Base-by-base conservation (phyloP, 2,888 invertebrate genomes). In the Dicranocentrus wangi region DNA sequence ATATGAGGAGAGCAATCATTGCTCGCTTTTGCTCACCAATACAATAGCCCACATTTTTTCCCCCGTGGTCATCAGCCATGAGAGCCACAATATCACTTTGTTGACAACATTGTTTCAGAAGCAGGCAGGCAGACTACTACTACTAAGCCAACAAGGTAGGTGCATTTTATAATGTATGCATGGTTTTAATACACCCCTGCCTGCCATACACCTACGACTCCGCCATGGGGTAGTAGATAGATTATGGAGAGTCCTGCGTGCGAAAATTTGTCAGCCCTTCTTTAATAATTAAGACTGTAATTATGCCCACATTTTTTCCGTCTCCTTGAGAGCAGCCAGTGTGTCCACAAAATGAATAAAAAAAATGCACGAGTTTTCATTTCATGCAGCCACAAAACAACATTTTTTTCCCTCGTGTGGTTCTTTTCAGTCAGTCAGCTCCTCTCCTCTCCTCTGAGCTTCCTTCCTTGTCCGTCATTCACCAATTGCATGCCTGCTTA, bases 201-300 rank as follows among this genome's bases (percentile, higher is more conserved):
- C 10, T 10, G 10, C 10, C 10, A 32, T 10, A 32, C 32, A 32
- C 10, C 5, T 32, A 32, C 10, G 43, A 47, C 43, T 21, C 3
- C 27, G 17, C 7, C 39, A 39, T 8, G 13, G 39, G 19, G 23
- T 21, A 55, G 28, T 27, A 17, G 51, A 55, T 51, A 28, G 42
- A 27, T 25, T 27, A 7, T 76, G 23, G 66, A 27, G 51, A 66
- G 55, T 79, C n/a, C n/a, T n/a, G 79, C 79, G 79, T 79, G 79
- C 66, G 47, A 79, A 72, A 79, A 79, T 72, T 79, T 66, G 72
- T 73, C 61, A 69, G 61, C 23, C 43, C 42, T 61, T 27, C 47
- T 61, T 60, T 8, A 60, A 61, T 43, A 60, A 71, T 71, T 60
- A 60, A 60, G 58, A 28, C 39, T 15, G 61, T 61, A 71, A 71